Conservation (phyloP, 2,797 vertebrate genomes). For the Astyanax mexicanus region DNA sequence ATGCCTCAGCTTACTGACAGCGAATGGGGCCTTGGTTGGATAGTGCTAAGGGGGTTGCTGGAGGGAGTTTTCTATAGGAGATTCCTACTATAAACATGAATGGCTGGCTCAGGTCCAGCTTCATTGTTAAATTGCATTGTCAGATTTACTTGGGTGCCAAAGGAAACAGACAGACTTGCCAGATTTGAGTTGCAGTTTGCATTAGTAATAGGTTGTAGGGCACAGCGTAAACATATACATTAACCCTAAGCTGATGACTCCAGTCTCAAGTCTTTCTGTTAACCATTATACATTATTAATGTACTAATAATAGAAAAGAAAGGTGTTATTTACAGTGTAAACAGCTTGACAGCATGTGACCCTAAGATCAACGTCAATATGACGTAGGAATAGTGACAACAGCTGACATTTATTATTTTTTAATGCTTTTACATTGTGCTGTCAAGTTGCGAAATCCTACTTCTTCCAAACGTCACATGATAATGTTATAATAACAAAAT, state of each 20-base stretch:
- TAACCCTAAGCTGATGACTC: not conserved
- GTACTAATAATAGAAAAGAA: too few species aligned
- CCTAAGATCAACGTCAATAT: too few species aligned
- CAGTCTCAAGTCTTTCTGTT: not conserved
- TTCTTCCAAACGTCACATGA: too few species aligned
- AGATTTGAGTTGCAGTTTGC: not conserved
- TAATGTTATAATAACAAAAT: too few species aligned
- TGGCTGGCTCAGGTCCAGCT: not conserved
- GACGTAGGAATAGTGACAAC: too few species aligned
- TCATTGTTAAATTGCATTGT: not conserved
- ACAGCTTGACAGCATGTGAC: too few species aligned
- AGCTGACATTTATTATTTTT: too few species aligned
- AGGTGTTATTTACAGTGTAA: too few species aligned
- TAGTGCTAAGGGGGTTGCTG: not conserved
- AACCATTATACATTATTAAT: not conserved
- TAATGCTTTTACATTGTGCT: too few species aligned
- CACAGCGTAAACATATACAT: not conserved
- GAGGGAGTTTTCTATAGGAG: not conserved
- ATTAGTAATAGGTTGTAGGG: too few species aligned
- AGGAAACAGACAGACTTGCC: not conserved
- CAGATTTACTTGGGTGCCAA: not conserved
- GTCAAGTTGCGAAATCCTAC: too few species aligned
- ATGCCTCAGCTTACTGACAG: not conserved
- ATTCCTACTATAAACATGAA: not conserved
- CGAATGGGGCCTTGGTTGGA: not conserved